phyloP scores from a whole-genome alignment of 2,797 vertebrate genomes.

The Pseudochirops cupreus region DNA sequence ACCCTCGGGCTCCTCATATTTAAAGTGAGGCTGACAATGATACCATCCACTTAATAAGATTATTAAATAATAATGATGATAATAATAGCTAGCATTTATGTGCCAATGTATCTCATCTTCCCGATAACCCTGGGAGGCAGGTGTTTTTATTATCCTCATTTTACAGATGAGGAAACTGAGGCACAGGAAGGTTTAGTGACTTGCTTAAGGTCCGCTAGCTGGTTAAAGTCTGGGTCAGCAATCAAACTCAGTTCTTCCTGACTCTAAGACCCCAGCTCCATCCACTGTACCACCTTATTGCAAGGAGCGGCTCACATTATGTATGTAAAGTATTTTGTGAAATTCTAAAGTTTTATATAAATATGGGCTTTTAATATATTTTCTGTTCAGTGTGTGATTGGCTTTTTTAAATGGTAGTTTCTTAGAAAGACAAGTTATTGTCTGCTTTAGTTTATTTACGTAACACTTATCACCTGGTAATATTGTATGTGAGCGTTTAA shows the following conservation, averaged over 20 bases:
- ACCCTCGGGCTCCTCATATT: not conserved
- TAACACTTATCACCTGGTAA: not conserved
- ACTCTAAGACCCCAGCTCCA: not conserved
- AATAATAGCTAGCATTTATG: not conserved
- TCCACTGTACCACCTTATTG: not conserved
- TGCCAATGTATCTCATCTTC: not conserved
- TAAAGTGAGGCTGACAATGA: not conserved
- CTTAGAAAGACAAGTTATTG: not conserved
- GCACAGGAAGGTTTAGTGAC: not conserved
- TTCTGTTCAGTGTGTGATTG: not conserved
- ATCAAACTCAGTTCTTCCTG: not conserved
- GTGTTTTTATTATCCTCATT: not conserved
- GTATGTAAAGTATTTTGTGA: not conserved
- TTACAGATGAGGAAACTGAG: not conserved
- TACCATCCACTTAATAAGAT: not conserved
- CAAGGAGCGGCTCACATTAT: not conserved
- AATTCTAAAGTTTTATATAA: not conserved
- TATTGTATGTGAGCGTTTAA: not conserved
- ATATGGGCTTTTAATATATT: not conserved
- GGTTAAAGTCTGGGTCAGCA: not conserved
- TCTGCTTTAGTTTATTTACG: not conserved
- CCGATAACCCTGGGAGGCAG: not conserved
- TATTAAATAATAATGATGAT: not conserved
- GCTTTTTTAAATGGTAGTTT: not conserved
- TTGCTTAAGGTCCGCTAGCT: not conserved